Conservation (phyloP, 1,140 invertebrate species). For the Cotesia chilonis region DNA sequence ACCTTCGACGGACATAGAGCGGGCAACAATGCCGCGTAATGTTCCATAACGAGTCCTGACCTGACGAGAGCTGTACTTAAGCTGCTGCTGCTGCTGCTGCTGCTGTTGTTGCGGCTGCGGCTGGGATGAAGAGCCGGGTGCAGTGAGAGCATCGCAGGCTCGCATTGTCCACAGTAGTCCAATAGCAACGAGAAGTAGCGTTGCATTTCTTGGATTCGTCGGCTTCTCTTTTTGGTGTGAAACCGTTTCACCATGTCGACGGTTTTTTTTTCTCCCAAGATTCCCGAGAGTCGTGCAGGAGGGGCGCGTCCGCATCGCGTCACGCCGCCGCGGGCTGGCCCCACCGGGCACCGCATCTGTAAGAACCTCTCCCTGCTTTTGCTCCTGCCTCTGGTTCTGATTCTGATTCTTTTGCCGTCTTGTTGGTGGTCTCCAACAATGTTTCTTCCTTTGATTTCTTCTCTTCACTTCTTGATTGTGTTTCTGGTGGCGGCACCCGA, state of each 20-base stretch:
- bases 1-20: constrained; percentile 71
- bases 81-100: constrained; percentile 28
- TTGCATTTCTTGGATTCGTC: neutral
- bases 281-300: constrained; percentile 49
- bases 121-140: constrained; percentile 4
- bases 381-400: neutral
- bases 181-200: constrained; percentile 4
- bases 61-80: constrained; percentile 81
- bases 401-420: neutral
- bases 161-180: constrained; percentile 4
- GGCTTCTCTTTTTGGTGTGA: neutral
- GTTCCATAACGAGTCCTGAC: constrained; percentile 88
- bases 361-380: constrained; percentile 50
- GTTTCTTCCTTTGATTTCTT: neutral
- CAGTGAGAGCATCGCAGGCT: neutral
- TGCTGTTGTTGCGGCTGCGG: constrained; percentile 29
- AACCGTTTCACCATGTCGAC: constrained; percentile 26
- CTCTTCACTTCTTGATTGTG: neutral
- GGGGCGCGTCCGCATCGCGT: constrained; percentile 64
- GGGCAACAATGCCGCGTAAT: constrained; percentile 82
- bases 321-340: constrained; percentile 62
- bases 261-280: constrained; percentile 51
- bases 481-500: constrained; percentile 27
- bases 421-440: neutral
- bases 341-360: constrained; percentile 61